Conservation (phyloP, 2,888 invertebrate species). For the Dendrolimus pini region DNA sequence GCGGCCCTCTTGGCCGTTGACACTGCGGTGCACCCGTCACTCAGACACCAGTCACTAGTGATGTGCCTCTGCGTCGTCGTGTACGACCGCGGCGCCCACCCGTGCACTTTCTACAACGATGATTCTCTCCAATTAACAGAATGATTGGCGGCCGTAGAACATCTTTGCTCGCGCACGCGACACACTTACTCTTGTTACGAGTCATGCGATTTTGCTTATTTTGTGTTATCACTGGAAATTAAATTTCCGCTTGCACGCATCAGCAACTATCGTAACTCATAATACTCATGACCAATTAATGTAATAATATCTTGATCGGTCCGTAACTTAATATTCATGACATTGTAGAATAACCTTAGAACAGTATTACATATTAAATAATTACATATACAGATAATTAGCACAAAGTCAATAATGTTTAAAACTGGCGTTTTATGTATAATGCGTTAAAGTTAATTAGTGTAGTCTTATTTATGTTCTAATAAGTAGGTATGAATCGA, state of each 20-base stretch:
- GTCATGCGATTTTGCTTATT: constrained; percentile 23
- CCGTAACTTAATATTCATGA: too few relatives aligned
- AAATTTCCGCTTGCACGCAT: neutral
- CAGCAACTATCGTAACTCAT: too few relatives aligned
- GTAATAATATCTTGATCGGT: too few relatives aligned
- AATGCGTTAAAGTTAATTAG: too few relatives aligned
- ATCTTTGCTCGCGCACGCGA: constrained; percentile 60
- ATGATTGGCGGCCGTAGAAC: constrained; percentile 61
- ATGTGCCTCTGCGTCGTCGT: constrained; percentile 14
- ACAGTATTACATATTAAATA: too few relatives aligned
- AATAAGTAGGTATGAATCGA: neutral
- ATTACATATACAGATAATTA: too few relatives aligned
- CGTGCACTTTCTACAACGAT: constrained; percentile 63
- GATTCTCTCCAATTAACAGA: constrained; percentile 75
- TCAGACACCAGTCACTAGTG: constrained; percentile 12
- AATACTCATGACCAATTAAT: too few relatives aligned
- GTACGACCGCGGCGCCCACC: constrained; percentile 10
- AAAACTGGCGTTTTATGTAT: too few relatives aligned
- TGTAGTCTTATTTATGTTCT: too few relatives aligned
- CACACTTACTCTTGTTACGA: constrained; percentile 62
- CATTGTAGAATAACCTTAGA: too few relatives aligned
- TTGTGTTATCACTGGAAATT: neutral
- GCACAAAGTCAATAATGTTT: too few relatives aligned
- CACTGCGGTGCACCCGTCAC: constrained; percentile 39
- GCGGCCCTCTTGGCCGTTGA: constrained; percentile 49